These are phyloP conservation scores for Penaeus indicus DNA, from an alignment of 1,140 invertebrate species.

Conservation along the genomic window DNA sequence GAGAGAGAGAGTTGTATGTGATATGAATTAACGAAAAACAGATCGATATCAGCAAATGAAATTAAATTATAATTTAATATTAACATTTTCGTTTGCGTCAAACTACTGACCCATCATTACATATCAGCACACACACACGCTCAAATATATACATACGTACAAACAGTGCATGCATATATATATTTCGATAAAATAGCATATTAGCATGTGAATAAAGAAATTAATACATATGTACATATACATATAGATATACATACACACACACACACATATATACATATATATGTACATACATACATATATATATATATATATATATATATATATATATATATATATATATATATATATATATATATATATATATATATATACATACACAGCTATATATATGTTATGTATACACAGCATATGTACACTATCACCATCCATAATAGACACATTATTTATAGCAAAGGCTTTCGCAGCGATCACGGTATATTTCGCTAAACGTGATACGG, in stretches of 20 bases:
- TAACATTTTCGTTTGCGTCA: background rate
- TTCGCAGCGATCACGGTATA: too few species aligned
- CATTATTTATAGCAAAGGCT: background rate
- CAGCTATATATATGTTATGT: background rate
- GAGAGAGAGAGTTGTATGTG: too few species aligned
- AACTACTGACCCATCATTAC: background rate
- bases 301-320: background rate
- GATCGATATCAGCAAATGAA: too few species aligned
- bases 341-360: slow-evolving; percentile 14
- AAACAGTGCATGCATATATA: background rate
- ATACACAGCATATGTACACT: background rate
- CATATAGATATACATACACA: too few species aligned
- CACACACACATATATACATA: too few species aligned
- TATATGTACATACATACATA: background rate
- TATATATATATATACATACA: slow-evolving; percentile 9
- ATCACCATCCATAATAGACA: background rate
- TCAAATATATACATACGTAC: background rate
- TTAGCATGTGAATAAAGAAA: too few species aligned
- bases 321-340: background rate
- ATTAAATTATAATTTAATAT: too few species aligned
- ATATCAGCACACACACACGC: background rate
- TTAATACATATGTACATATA: background rate
- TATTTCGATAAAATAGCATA: background rate
- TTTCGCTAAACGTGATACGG: too few species aligned
- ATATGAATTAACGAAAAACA: too few species aligned